Base-by-base conservation (phyloP, 1,140 invertebrate genomes). In the Dreissena rostriformis region DNA sequence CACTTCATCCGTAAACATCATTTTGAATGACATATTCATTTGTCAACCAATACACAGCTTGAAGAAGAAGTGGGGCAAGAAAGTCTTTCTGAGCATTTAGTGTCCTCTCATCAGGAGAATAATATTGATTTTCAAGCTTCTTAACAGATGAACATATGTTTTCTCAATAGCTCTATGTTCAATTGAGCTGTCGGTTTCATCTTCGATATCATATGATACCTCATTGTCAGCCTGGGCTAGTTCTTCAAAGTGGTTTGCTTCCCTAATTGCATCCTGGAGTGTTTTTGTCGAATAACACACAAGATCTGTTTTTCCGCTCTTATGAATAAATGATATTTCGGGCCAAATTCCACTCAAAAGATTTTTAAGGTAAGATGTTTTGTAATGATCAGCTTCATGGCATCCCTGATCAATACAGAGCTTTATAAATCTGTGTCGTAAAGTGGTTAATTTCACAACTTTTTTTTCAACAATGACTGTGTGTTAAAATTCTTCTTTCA, bases 111-210 rank as follows among this genome's bases (percentile, higher is more conserved):
- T 52, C 65, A 19, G 24, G 10, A 67, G 75, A 78, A 67, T 24
- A 78, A 26, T 52, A 67, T 67, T 78, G 19, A 10, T 67, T 51
- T 14, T 78, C 63, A 51, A 78, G 17, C 49, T 78, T 67, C 52
- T 39, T 26, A 26, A 29, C n/a, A 15, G 1, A 14, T 65, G 15
- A 8, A 28, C 11, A 29, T 39, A 24, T 14, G 26, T 17, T 17
- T 66, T 61, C 61, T 29, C 26, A 78, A 17, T 22, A 78, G 75
- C 75, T 67, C 26, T 67, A 51, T 78, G 75, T 14, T 67, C 39
- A n/a, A 51, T 78, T 8, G 5, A 14, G 29, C 52, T 51, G 22
- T 78, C 75, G 49, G 75, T 51, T 22, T 51, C 75, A 7, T 52
- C 17, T 29, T n/a, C 57, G 22, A 61, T 61, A n/a, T 61, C 57